These are phyloP conservation scores for Carcharodon carcharias DNA, from an alignment of 2,797 vertebrate species.

Conservation along the genomic window DNA sequence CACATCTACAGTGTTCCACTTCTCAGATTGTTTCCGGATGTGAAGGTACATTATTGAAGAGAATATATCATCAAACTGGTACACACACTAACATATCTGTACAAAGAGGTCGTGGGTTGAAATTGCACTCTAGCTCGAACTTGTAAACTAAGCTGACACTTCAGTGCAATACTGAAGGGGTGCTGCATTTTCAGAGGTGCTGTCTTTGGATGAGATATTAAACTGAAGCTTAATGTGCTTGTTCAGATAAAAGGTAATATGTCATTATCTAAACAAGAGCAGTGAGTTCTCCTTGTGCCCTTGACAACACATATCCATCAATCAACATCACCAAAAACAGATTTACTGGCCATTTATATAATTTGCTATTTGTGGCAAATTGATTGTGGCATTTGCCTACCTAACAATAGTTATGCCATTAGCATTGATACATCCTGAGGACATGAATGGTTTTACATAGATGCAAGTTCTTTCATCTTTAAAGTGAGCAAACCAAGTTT, in stretches of 20 bases:
- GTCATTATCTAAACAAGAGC: not conserved
- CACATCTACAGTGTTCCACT: not conserved
- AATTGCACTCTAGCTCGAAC: not conserved
- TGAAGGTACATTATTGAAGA: not conserved
- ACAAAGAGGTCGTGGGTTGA: not conserved
- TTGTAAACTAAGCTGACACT: not conserved
- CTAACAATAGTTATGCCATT: not conserved
- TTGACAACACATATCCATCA: not conserved
- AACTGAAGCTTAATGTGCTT: not conserved
- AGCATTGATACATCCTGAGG: not conserved
- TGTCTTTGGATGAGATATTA: not conserved
- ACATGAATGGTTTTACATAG: not conserved
- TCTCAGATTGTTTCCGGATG: not conserved
- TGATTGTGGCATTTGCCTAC: not conserved
- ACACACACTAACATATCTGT: not conserved
- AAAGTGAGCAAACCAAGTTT: not conserved
- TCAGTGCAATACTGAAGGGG: not conserved
- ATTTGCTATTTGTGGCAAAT: not conserved
- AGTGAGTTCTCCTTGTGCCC: not conserved
- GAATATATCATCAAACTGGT: not conserved
- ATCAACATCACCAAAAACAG: not conserved
- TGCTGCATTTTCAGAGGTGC: not conserved
- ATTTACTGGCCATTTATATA: not conserved
- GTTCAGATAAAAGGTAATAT: not conserved
- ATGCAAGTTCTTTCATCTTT: not conserved